These are phyloP conservation scores for Nothocercus julius DNA, from an alignment of 2,113 vertebrate genomes.

Conservation along the genomic window DNA sequence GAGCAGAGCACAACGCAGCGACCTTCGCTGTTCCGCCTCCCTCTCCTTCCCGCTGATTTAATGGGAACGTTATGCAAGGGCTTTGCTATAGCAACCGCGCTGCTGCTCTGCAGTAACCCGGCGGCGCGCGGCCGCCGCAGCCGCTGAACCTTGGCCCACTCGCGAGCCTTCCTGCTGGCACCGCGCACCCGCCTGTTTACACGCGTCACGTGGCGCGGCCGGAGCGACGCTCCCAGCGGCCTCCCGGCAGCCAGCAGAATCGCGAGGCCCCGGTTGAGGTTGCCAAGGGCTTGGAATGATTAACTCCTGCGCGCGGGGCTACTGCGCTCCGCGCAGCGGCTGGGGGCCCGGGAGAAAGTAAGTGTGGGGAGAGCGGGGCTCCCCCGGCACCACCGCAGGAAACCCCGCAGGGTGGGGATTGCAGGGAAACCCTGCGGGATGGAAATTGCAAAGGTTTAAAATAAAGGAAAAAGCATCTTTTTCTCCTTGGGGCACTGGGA, in stretches of 20 bases:
- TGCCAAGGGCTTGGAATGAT: background rate
- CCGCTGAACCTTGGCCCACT: constrained; percentile 83
- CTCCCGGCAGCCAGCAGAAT: background rate
- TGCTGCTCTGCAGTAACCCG: constrained; percentile 82
- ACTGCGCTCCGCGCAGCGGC: background rate
- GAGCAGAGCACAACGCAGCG: background rate
- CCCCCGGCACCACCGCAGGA: fast-evolving
- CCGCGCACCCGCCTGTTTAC: constrained; percentile 32
- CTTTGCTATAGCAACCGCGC: constrained; percentile 76
- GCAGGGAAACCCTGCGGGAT: background rate
- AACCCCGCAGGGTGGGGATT: fast-evolving
- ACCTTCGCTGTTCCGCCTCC: background rate
- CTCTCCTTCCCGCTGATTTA: background rate
- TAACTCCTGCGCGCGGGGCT: background rate
- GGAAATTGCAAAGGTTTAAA: background rate
- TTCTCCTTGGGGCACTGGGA: background rate
- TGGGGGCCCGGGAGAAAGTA: background rate
- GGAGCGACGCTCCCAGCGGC: background rate
- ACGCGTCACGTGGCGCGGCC: background rate
- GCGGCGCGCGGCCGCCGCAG: constrained; percentile 9
- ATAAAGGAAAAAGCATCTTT: background rate
- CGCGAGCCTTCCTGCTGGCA: constrained; percentile 38
- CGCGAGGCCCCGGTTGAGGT: background rate
- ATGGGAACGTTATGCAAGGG: constrained; percentile 2
- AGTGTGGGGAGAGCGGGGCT: fast-evolving